Evolutionary conservation across 2,113 vertebrate genomes (phyloP).

Genomic region (Sorex fumeus): DNA sequence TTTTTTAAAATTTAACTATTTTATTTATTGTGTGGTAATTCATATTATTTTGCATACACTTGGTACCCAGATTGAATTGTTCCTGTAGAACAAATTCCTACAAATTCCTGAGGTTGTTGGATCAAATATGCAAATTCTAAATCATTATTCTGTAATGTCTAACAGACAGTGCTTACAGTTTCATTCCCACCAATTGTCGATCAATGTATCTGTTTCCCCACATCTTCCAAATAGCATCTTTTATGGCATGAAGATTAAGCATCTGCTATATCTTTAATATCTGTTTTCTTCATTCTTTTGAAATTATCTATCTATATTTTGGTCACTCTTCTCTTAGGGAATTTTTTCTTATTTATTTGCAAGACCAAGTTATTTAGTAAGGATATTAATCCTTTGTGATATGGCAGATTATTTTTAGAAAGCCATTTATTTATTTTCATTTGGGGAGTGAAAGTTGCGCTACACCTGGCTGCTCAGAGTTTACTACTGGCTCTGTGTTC

Average conservation of each 20-base stretch:
- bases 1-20: neutral
- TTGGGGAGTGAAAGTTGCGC: too few species aligned
- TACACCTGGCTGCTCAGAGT: too few species aligned
- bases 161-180: neutral
- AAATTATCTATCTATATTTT: neutral
- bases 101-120: neutral
- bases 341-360: neutral
- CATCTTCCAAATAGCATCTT: neutral
- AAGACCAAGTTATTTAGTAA: neutral
- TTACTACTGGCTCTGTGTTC: too few species aligned
- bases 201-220: neutral
- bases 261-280: neutral
- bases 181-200: neutral
- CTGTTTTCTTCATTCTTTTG: neutral
- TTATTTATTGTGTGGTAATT: neutral
- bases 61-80: neutral
- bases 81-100: neutral
- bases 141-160: neutral
- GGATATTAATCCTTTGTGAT: neutral
- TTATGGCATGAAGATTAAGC: neutral
- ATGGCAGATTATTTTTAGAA: neutral
- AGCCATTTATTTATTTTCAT: neutral
- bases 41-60: neutral
- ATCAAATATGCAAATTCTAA: neutral
- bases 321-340: neutral